Base-by-base conservation (phyloP, 1,140 invertebrate genomes). In the Rhagoletis zephyria region DNA sequence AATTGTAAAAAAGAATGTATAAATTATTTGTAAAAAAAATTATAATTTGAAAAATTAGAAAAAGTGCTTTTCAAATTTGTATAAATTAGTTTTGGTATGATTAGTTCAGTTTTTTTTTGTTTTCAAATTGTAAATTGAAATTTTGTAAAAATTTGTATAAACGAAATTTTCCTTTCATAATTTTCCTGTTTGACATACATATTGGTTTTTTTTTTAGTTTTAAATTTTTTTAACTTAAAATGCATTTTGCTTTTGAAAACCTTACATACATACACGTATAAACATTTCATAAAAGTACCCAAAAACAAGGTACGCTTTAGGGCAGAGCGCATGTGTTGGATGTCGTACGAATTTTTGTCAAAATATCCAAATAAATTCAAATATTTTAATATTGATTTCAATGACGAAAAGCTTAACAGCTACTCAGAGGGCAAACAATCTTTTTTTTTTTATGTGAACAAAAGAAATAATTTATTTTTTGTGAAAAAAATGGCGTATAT, bases 261-360 rank as follows among this genome's bases (percentile, higher is more conserved):
- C 61, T 19, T 67, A 51, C 12, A 51, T 40, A 56, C 48, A 87
- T 19, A 30, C 45, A 87, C 61, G 48, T 63, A 63, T 3, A 70
- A 56, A 14, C 40, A 51, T 74, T 74, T 48, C 16, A 30, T 63
- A 14, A 81, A 77, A 59, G 4, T 56, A 81, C 16, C 77, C 90
- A 91, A 90, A 91, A 91, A 89, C 91, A 90, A 90, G 91, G 90
- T 91, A 89, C 70, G 90, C 89, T 89, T 90, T 89, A 92, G 92
- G 92, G 92, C 92, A 93, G 92, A 93, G 92, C 92, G 92, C 91
- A 93, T 93, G 92, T 93, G 92, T 93, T 93, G 92, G 92, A 93
- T 93, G 92, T 93, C 89, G 90, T 92, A 63, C 85, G 51, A 74
- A 77, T 85, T 87, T 87, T 74, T 19, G 30, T 63, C 61, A n/a